Conservation (phyloP, 2,888 invertebrate species). For the Mythimna lalbum region DNA sequence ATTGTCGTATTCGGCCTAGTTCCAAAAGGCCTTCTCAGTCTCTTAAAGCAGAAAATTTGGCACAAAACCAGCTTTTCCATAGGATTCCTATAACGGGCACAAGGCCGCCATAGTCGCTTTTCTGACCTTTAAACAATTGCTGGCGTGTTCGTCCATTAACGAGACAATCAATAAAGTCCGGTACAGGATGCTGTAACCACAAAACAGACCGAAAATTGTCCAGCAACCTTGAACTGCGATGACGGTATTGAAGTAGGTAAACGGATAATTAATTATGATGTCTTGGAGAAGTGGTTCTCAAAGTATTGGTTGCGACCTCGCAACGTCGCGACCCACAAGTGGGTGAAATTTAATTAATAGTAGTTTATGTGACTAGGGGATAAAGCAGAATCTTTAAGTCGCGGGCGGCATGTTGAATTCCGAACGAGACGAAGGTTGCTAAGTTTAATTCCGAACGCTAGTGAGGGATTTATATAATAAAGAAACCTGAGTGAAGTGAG, state of each 20-base stretch:
- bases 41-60: conserved; percentile 37
- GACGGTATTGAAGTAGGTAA: conserved; percentile 39
- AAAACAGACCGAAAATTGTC: conserved; percentile 36
- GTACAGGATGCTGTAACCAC: conserved; percentile 27
- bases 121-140: conserved; percentile 47
- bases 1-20: neutral
- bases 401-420: too few species aligned
- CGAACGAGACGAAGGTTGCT: too few species aligned
- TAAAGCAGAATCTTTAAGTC: too few species aligned
- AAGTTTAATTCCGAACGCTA: too few species aligned
- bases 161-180: conserved; percentile 23
- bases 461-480: too few species aligned
- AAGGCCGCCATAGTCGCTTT: conserved; percentile 41
- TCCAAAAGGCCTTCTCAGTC: conserved; percentile 7
- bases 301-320: too few species aligned
- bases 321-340: too few species aligned
- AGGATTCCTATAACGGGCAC: conserved; percentile 40
- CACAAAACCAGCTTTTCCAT: conserved; percentile 49
- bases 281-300: neutral
- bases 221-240: conserved; percentile 48
- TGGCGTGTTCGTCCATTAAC: conserved; percentile 23
- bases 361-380: too few species aligned
- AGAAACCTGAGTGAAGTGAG: too few species aligned
- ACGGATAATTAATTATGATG: conserved; percentile 49
- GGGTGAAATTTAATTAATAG: too few species aligned